These are phyloP conservation scores for Chunga burmeisteri DNA, from an alignment of 2,113 vertebrate species.

Conservation along the genomic window DNA sequence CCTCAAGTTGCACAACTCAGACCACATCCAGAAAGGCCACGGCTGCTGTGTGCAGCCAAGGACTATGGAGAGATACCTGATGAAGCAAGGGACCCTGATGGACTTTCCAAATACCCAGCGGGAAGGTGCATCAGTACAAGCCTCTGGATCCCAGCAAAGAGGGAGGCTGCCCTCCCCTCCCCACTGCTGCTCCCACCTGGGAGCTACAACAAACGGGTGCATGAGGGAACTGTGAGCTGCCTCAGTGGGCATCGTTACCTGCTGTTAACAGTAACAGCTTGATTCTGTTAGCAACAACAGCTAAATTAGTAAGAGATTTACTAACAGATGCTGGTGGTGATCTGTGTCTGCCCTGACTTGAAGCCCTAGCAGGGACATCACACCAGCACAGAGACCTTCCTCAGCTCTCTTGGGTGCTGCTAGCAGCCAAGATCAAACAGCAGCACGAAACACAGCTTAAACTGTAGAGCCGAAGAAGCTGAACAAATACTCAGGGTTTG, in stretches of 20 bases:
- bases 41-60: background rate
- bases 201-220: accelerated
- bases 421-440: background rate
- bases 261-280: background rate
- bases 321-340: background rate
- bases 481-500: background rate
- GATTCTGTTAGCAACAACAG: background rate
- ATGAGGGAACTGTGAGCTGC: background rate
- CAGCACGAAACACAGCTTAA: background rate
- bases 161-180: background rate
- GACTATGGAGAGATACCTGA: background rate
- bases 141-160: background rate
- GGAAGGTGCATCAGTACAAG: background rate
- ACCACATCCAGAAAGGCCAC: background rate
- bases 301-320: background rate
- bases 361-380: background rate
- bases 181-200: background rate
- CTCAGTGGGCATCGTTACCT: background rate
- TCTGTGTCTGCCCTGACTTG: background rate
- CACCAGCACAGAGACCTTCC: background rate
- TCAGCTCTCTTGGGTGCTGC: background rate
- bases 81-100: background rate
- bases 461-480: background rate
- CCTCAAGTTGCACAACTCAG: background rate
- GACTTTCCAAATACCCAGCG: background rate